Conservation (phyloP, 2,113 vertebrate genomes). For the Cyprinodon tularosa region DNA sequence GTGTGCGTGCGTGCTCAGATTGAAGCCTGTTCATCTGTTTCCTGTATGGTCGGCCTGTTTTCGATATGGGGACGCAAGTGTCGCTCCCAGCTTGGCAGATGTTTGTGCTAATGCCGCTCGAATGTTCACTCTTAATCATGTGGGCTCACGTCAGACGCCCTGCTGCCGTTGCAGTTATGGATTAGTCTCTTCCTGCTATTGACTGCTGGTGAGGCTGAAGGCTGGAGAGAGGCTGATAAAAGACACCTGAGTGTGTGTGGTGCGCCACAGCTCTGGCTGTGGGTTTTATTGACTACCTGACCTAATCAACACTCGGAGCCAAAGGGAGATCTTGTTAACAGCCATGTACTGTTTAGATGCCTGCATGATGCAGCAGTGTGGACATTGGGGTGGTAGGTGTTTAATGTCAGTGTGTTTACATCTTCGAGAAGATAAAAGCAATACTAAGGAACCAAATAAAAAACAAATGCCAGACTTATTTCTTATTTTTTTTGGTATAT, state of each 20-base stretch:
- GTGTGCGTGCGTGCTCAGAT: conserved; percentile 1
- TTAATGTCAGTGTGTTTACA: conserved; percentile 36
- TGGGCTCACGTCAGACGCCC: conserved; percentile 50
- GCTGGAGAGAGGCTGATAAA: conserved; percentile 69
- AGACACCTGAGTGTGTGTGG: conserved; percentile 57
- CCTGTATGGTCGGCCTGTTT: conserved; percentile 29
- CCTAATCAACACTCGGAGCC: conserved; percentile 60
- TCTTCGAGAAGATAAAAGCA: conserved; percentile 32
- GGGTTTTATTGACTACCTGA: conserved; percentile 64
- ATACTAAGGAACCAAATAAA: not conserved
- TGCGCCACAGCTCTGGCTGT: conserved; percentile 20
- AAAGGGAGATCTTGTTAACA: conserved; percentile 62
- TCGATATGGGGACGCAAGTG: conserved; percentile 33
- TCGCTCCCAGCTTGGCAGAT: conserved; percentile 55
- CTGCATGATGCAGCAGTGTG: conserved; percentile 29
- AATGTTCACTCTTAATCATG: conserved; percentile 66
- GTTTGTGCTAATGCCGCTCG: conserved; percentile 44
- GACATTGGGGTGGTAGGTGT: not conserved
- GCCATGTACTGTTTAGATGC: conserved; percentile 54
- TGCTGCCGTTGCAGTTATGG: conserved; percentile 63
- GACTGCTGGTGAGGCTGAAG: conserved; percentile 57
- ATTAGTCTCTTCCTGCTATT: conserved; percentile 70
- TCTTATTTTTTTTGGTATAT: too few species aligned
- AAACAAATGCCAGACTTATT: not conserved
- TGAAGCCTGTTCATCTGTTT: conserved; percentile 39